Conservation (phyloP, 2,113 vertebrate species). For the Echinops telfairi region DNA sequence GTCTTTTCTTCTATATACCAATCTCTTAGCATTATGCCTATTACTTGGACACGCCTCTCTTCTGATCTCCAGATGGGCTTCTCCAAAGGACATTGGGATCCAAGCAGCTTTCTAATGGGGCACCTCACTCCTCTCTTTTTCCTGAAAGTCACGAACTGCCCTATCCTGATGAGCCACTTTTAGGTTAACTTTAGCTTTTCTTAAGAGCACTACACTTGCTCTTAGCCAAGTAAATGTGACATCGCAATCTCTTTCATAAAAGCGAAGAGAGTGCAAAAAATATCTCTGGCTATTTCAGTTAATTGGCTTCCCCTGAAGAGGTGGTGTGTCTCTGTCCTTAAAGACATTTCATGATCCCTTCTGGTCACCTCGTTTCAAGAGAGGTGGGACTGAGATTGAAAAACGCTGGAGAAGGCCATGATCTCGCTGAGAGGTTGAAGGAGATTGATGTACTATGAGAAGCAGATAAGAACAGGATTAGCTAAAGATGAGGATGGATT, state of each 20-base stretch:
- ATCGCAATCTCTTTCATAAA: constrained; percentile 56
- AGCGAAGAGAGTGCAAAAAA: constrained; percentile 47
- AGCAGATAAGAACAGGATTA: constrained; percentile 68
- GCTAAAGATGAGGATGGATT: constrained; percentile 75
- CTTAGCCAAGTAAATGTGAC: constrained; percentile 53
- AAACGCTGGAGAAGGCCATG: constrained; percentile 54
- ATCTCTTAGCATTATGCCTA: neutral
- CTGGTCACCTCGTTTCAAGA: constrained; percentile 65
- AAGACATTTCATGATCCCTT: constrained; percentile 1
- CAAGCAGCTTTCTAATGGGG: neutral
- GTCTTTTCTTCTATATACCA: neutral
- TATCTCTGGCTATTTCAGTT: constrained; percentile 69
- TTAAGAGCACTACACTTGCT: constrained; percentile 20
- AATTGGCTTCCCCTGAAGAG: constrained; percentile 67
- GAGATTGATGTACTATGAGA: constrained; percentile 63
- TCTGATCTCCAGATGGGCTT: neutral
- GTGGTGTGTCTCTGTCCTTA: constrained; percentile 38
- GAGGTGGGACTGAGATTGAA: constrained; percentile 62
- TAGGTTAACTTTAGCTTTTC: constrained; percentile 40
- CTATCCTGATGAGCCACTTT: neutral
- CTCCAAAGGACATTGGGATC: neutral
- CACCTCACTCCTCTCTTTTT: neutral
- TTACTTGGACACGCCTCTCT: neutral
- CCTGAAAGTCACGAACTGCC: neutral
- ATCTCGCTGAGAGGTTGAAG: constrained; percentile 46